Evolutionary conservation across 2,113 vertebrate species (phyloP).

Genomic region (Petrocephalus zakoni): DNA sequence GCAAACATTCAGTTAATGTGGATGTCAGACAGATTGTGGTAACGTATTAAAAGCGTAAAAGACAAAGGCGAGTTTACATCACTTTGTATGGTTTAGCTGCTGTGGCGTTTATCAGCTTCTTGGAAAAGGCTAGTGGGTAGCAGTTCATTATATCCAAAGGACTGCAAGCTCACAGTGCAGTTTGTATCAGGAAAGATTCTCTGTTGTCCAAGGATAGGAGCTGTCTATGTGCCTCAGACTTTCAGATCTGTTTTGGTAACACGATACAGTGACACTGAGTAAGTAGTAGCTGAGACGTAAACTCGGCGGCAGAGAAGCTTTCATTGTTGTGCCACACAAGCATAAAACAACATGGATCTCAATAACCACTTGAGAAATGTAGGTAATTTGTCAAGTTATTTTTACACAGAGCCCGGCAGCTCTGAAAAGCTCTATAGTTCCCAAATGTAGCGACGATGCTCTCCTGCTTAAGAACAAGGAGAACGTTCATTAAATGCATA

Average conservation of each 20-base stretch:
- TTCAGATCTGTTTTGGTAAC: not conserved
- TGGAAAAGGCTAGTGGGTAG: not conserved
- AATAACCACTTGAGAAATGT: not conserved
- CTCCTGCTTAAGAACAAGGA: not conserved
- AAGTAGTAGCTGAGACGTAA: not conserved
- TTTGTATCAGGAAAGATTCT: not conserved
- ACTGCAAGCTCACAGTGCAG: not conserved
- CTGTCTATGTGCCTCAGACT: not conserved
- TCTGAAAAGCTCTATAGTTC: not conserved
- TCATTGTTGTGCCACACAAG: not conserved
- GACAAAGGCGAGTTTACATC: not conserved
- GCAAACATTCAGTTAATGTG: not conserved
- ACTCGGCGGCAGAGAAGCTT: not conserved
- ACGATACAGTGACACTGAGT: not conserved
- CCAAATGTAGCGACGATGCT: not conserved
- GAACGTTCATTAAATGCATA: not conserved
- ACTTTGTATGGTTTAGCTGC: not conserved
- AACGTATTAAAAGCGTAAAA: not conserved
- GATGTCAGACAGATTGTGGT: not conserved
- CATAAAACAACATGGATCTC: not conserved
- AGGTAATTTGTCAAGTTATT: not conserved
- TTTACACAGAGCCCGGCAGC: not conserved
- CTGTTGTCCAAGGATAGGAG: not conserved
- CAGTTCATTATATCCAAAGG: not conserved
- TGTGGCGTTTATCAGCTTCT: not conserved